Evolutionary conservation across 2,113 vertebrate species (phyloP).

Genomic region (Aspiorhynchus laticeps): DNA sequence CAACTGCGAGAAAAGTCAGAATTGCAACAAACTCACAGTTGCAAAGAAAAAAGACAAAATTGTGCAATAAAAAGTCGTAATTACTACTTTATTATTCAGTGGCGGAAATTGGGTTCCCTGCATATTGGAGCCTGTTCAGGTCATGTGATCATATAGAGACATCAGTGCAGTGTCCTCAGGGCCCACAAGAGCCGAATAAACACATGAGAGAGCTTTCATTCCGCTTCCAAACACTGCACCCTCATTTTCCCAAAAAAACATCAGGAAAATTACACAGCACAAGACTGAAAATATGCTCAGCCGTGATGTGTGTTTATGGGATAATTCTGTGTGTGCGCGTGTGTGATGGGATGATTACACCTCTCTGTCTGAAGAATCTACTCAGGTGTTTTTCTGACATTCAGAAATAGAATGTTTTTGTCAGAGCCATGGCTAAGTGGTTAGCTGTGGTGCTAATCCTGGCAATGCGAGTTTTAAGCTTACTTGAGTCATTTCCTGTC

Average conservation of each 20-base stretch:
- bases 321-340: constrained; percentile 1
- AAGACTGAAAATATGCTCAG: constrained; percentile 29
- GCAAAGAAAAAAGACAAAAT: too few species aligned
- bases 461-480: neutral
- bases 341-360: neutral
- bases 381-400: constrained; percentile 11
- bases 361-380: constrained; percentile 20
- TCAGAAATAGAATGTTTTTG: neutral
- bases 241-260: constrained; percentile 27
- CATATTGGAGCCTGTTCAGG: neutral
- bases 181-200: neutral
- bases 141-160: neutral
- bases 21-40: too few species aligned
- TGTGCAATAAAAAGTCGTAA: too few species aligned
- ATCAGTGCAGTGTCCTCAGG: neutral
- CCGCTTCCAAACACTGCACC: constrained; percentile 10
- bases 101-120: neutral
- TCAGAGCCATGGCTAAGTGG: neutral
- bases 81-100: neutral
- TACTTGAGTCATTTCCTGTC: neutral
- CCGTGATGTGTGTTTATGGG: neutral
- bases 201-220: constrained; percentile 7
- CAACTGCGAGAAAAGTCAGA: too few species aligned
- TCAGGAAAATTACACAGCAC: constrained; percentile 25
- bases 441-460: neutral